phyloP scores from a whole-genome alignment of 1,140 invertebrate species.

The Ostrea edulis region DNA sequence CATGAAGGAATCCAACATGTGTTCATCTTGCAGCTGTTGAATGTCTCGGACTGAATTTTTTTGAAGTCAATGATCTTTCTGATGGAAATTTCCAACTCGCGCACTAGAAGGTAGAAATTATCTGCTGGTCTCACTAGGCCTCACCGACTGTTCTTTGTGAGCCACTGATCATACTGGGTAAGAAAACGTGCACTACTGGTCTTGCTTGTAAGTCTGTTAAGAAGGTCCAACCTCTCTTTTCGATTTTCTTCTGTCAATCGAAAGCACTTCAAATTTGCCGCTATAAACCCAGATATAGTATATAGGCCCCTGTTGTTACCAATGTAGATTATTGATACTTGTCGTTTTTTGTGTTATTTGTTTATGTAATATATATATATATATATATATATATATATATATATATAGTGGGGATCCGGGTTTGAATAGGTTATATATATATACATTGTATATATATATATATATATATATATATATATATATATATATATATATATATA shows the following conservation, averaged over 20 bases:
- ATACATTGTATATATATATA: no score
- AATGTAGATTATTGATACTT: no score
- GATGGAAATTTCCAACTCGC: slow-evolving; percentile 37
- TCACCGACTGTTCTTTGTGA: slow-evolving; percentile 24
- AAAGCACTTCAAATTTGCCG: neutral
- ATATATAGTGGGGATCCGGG: no score
- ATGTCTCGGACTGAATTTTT: neutral
- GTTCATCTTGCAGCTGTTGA: slow-evolving; percentile 7
- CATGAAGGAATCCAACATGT: neutral
- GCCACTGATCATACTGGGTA: slow-evolving; percentile 8
- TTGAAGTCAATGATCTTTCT: neutral
- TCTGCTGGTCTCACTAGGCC: slow-evolving; percentile 27
- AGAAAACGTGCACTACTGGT: slow-evolving; percentile 12
- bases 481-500: no score
- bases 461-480: no score
- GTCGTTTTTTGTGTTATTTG: no score
- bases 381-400: no score
- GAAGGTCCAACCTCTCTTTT: neutral
- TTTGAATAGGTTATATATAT: no score
- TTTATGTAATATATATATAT: no score
- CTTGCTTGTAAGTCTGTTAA: neutral
- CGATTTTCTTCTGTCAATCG: neutral
- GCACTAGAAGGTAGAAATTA: slow-evolving; percentile 26
- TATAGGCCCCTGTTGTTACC: no score
- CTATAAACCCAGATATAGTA: slow-evolving; percentile 12